A percentile compares a stretch with the other conserved stretches of the same genome.
Conservation (phyloP, 2,797 vertebrate genomes). For the Eidolon dupreanum region DNA sequence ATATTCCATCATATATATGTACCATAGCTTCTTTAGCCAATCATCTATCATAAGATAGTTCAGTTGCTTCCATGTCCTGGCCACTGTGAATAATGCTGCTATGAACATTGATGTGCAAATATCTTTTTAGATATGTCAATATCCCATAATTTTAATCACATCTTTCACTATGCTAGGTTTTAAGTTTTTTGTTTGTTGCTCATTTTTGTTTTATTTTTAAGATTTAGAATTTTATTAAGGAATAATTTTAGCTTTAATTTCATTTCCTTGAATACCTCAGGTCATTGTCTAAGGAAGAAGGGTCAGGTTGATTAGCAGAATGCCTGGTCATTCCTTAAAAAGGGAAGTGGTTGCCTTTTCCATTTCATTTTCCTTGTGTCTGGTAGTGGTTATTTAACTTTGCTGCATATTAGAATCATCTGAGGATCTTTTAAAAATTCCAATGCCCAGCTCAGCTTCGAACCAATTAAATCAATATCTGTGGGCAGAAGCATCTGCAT, state of each 20-base stretch:
- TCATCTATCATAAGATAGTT: no score
- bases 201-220: constrained; percentile 17
- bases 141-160: neutral
- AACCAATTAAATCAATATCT: neutral
- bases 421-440: neutral
- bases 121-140: no score
- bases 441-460: neutral
- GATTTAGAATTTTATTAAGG: constrained; percentile 11
- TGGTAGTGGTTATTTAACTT: neutral
- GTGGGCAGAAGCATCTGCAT: neutral
- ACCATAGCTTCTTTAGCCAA: no score
- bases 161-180: neutral
- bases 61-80: no score
- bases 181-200: neutral
- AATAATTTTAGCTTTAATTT: neutral
- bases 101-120: no score
- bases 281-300: neutral
- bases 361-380: neutral
- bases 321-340: neutral
- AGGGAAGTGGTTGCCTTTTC: neutral
- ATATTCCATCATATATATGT: no score
- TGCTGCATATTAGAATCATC: neutral
- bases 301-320: neutral
- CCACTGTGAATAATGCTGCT: no score
- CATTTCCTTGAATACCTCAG: neutral